Conservation (phyloP, 2,888 invertebrate genomes). For the Melanophora roralis region DNA sequence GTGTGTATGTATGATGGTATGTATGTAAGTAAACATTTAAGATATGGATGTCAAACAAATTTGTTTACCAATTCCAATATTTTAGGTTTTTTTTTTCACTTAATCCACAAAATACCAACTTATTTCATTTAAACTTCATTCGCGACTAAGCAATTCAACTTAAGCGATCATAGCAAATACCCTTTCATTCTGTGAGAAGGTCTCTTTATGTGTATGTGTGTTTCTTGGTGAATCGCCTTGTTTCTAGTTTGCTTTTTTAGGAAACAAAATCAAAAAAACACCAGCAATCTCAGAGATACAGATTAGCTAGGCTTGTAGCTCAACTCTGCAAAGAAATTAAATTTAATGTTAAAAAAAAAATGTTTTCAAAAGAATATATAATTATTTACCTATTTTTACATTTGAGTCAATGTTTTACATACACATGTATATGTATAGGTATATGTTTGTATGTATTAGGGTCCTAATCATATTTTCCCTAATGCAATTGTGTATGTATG, state of each 20-base stretch:
- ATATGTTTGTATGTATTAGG: neutral
- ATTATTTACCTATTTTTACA: too few species aligned
- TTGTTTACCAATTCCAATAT: too few species aligned
- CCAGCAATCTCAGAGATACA: constrained; percentile 21
- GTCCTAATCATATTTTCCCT: too few species aligned
- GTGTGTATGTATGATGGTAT: too few species aligned
- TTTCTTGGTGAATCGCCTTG: constrained; percentile 18
- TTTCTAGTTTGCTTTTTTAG: constrained; percentile 6
- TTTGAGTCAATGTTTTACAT: too few species aligned
- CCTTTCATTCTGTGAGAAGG: neutral
- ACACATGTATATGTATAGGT: too few species aligned
- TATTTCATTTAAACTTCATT: constrained; percentile 48
- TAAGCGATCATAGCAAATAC: constrained; percentile 46
- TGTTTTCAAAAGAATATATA: too few species aligned
- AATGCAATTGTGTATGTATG: too few species aligned
- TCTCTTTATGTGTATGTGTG: neutral
- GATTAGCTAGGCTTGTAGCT: neutral
- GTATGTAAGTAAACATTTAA: too few species aligned
- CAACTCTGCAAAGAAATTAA: neutral
- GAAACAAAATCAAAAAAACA: constrained; percentile 4
- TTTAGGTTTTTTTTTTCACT: neutral
- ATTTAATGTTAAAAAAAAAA: too few species aligned
- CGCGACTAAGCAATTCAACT: constrained; percentile 43
- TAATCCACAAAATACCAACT: constrained; percentile 30
- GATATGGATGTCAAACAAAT: too few species aligned